These are phyloP conservation scores for Limnephilus rhombicus DNA, from an alignment of 2,888 invertebrate genomes.

Conservation along the genomic window DNA sequence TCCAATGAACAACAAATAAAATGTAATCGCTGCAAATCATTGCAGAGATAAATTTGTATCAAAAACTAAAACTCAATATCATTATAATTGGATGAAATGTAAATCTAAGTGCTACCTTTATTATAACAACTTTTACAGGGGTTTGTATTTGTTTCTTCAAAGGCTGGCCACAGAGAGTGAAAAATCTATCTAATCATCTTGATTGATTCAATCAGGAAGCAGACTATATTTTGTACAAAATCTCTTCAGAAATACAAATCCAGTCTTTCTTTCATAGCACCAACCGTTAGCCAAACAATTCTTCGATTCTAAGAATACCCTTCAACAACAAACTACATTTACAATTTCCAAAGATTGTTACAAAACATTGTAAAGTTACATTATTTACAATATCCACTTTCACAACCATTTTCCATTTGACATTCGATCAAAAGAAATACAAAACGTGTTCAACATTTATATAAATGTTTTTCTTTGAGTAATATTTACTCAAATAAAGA, in stretches of 20 bases:
- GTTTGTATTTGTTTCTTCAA: not conserved
- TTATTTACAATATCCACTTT: not conserved
- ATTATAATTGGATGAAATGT: not conserved
- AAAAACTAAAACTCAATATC: not conserved
- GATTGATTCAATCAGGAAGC: not conserved
- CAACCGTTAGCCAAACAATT: not conserved
- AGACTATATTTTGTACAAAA: not conserved
- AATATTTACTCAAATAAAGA: not conserved
- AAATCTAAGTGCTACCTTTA: not conserved
- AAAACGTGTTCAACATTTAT: not conserved
- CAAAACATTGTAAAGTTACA: not conserved
- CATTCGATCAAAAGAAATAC: not conserved
- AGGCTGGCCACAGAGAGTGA: not conserved
- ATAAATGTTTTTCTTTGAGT: not conserved
- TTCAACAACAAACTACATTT: not conserved
- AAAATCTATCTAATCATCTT: not conserved
- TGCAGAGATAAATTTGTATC: not conserved
- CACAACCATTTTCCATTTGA: not conserved
- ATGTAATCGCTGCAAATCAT: no score
- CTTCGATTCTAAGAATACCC: not conserved
- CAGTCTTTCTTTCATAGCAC: not conserved
- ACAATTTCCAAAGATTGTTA: not conserved
- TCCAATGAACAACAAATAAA: not conserved
- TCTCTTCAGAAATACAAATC: not conserved
- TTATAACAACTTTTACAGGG: not conserved